phyloP scores from a whole-genome alignment of 2,113 vertebrate genomes.

The Loxodonta africana region DNA sequence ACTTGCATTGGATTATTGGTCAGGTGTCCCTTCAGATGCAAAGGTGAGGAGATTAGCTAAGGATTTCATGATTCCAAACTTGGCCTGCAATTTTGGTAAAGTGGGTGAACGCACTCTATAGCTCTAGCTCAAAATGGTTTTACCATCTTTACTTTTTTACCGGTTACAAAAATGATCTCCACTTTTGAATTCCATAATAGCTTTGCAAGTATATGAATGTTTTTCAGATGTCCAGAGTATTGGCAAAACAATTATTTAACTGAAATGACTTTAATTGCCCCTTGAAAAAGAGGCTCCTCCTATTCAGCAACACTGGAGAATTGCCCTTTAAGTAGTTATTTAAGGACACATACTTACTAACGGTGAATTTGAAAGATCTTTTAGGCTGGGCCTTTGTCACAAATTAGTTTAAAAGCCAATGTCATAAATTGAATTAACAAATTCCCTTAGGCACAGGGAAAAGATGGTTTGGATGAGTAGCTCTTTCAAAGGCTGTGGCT shows the following conservation, averaged over 20 bases:
- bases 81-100: neutral
- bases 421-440: neutral
- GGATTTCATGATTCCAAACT: neutral
- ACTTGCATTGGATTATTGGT: neutral
- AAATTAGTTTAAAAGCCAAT: conserved; percentile 56
- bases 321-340: neutral
- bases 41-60: neutral
- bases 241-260: conserved; percentile 16
- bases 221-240: neutral
- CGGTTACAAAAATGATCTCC: neutral
- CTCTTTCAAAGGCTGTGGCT: neutral
- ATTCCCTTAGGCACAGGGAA: neutral
- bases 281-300: neutral
- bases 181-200: neutral
- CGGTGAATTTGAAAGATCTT: conserved; percentile 27
- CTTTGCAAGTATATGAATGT: neutral
- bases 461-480: neutral
- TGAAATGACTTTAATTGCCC: neutral
- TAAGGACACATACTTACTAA: conserved; percentile 3
- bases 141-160: neutral
- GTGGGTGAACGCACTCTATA: neutral
- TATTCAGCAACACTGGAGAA: neutral
- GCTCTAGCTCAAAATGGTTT: neutral
- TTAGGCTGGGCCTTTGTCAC: neutral
- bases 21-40: neutral